Base-by-base conservation (phyloP, 2,888 invertebrate genomes). In the Pyrochroa serraticornis region DNA sequence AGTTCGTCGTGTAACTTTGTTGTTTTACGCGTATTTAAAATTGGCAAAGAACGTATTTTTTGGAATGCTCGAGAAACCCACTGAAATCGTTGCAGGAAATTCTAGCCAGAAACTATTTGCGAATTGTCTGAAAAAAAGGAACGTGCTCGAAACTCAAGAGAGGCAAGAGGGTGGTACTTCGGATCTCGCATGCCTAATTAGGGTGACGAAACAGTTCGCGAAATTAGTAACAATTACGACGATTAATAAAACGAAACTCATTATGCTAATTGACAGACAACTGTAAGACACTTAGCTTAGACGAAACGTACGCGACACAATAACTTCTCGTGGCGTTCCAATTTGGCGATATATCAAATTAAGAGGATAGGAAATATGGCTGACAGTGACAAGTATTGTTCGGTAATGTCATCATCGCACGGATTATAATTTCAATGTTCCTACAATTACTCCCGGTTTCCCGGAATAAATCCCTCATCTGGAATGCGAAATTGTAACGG, bases 331-430 rank as follows among this genome's bases (percentile, higher is more conserved):
- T 67, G 57, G 50, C 58, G 59, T 65, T 71, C 66, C 67, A 68
- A 69, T 71, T 70, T 65, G 61, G 64, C 63, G 66, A 71, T 73
- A 69, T 71, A 72, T 73, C 70, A 72, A 72, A 72, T 71, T 72
- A 70, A 56, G 58, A 59, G 51, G 62, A 64, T 52, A 63, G 71
- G 71, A 71, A 73, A 70, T 68, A 68, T 67, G 68, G 67, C 73
- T 73, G 74, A 72, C 72, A 71, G 65, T 72, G 74, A 75, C 74
- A 73, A 70, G 71, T 71, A 74, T 73, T 74, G 71, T 73, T 73
- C 69, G 66, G 66, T 68, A 73, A 73, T 71, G 67, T 68, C 72
- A 69, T 72, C 71, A 66, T 67, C 62, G 68, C 60, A 62, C 57
- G 69, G 64, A 71, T 71, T 70, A 69, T 71, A 70, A 74, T 71